These are phyloP conservation scores for Bombus waltoni DNA, from an alignment of 1,140 invertebrate genomes.

Conservation along the genomic window DNA sequence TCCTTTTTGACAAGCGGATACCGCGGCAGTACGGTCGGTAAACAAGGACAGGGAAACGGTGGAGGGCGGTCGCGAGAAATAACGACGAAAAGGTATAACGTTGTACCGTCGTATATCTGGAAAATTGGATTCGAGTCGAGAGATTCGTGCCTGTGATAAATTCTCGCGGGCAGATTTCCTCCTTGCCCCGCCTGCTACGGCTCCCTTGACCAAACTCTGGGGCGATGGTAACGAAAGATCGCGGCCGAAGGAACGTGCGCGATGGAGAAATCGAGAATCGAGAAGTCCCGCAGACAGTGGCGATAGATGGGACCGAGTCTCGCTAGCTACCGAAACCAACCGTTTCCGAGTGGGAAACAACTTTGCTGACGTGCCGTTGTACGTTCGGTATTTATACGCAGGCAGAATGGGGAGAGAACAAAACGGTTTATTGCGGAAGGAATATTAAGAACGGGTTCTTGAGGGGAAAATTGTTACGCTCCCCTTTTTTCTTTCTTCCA, in stretches of 20 bases:
- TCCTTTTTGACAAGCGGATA: constrained; percentile 69
- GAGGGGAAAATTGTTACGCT: not conserved
- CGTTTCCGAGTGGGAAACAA: not conserved
- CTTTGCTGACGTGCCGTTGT: not conserved
- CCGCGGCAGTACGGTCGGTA: constrained; percentile 54
- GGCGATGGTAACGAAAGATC: not conserved
- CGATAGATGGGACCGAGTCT: not conserved
- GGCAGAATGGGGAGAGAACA: not conserved
- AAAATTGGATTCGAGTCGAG: constrained; percentile 75
- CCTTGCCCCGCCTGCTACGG: not conserved
- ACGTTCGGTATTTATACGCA: not conserved
- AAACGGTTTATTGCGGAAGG: not conserved
- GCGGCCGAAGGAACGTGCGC: too few relatives aligned
- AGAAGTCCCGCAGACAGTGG: not conserved
- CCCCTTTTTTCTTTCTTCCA: not conserved
- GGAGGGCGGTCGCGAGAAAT: not conserved
- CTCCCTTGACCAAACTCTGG: constrained; percentile 28
- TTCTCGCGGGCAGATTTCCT: constrained; percentile 64
- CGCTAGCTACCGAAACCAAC: not conserved
- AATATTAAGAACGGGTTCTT: constrained; percentile 27
- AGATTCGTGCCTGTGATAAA: constrained; percentile 74
- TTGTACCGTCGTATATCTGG: constrained; percentile 72
- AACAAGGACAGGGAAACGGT: constrained; percentile 51
- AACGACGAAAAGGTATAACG: constrained; percentile 35
- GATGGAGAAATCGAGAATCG: not conserved